Evolutionary conservation across 2,888 invertebrate species (phyloP).

Genomic region (Xylota sylvarum): DNA sequence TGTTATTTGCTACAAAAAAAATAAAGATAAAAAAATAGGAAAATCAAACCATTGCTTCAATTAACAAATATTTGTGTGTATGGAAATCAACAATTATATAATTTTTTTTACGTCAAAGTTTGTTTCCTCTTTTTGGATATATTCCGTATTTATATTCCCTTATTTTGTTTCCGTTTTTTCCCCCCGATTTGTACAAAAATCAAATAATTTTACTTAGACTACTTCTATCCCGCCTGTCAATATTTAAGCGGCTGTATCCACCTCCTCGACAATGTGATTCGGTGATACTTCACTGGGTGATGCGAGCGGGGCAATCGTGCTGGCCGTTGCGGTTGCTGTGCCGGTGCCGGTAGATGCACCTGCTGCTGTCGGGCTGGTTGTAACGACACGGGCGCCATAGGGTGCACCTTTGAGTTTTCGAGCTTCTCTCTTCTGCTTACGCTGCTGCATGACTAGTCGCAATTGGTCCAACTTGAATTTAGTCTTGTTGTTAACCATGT

Average conservation of each 20-base stretch:
- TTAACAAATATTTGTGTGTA: conserved; percentile 62
- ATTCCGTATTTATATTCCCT: conserved; percentile 34
- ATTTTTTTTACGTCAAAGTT: conserved; percentile 28
- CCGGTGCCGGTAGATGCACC: conserved; percentile 70
- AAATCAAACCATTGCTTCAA: conserved; percentile 67
- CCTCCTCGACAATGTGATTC: conserved; percentile 84
- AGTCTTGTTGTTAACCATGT: conserved; percentile 91
- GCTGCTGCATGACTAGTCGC: conserved; percentile 95
- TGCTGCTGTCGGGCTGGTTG: conserved; percentile 60
- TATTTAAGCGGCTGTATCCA: conserved; percentile 84
- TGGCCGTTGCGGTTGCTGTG: conserved; percentile 72
- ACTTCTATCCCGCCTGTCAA: conserved; percentile 31
- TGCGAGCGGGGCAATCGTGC: conserved; percentile 78
- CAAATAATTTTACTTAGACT: conserved; percentile 61
- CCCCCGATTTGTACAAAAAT: conserved; percentile 70
- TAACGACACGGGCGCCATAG: conserved; percentile 84
- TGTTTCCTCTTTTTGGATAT: conserved; percentile 33
- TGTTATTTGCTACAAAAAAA: conserved; percentile 49
- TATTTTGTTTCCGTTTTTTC: conserved; percentile 49
- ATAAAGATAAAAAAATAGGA: conserved; percentile 43
- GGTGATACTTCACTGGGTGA: conserved; percentile 83
- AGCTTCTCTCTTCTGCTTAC: conserved; percentile 93
- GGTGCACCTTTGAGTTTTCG: conserved; percentile 90
- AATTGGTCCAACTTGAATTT: conserved; percentile 95
- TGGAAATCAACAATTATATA: conserved; percentile 60